phyloP scores from a whole-genome alignment of 2,113 vertebrate genomes.

The Oreochromis aureus region DNA sequence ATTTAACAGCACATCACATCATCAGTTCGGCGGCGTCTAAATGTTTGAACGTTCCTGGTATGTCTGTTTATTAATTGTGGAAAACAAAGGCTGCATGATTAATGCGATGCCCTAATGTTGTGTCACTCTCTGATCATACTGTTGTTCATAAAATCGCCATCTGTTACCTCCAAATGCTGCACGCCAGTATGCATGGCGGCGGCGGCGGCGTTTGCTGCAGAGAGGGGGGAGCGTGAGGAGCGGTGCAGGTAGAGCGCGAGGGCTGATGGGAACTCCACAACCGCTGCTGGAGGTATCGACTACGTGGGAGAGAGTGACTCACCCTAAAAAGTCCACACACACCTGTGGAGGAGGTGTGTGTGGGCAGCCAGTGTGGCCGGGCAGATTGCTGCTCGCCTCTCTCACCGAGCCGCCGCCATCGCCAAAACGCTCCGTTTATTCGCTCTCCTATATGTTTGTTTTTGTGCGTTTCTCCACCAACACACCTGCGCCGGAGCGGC shows the following conservation, averaged over 20 bases:
- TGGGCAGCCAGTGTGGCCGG: conserved; percentile 21
- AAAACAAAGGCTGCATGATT: conserved; percentile 23
- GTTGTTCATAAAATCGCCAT: conserved; percentile 35
- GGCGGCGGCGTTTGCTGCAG: background rate
- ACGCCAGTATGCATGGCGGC: background rate
- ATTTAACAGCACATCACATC: background rate
- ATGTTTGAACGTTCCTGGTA: background rate
- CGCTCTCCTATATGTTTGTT: background rate
- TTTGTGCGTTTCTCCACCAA: background rate
- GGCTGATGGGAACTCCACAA: conserved; percentile 38
- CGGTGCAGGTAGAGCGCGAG: background rate
- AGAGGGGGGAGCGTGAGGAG: conserved; percentile 1
- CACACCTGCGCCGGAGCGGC: background rate
- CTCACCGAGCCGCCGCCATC: background rate
- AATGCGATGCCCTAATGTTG: conserved; percentile 18
- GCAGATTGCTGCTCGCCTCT: conserved; percentile 21
- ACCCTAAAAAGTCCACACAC: conserved; percentile 5
- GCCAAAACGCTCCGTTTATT: background rate
- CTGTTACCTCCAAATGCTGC: conserved; percentile 37
- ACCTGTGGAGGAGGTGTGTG: conserved; percentile 58
- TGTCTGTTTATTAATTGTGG: background rate
- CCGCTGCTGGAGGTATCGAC: conserved; percentile 25
- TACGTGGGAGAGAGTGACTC: conserved; percentile 42
- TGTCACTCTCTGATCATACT: conserved; percentile 37
- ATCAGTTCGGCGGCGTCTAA: background rate